phyloP scores from a whole-genome alignment of 2,888 invertebrate genomes.

The Belgica antarctica region DNA sequence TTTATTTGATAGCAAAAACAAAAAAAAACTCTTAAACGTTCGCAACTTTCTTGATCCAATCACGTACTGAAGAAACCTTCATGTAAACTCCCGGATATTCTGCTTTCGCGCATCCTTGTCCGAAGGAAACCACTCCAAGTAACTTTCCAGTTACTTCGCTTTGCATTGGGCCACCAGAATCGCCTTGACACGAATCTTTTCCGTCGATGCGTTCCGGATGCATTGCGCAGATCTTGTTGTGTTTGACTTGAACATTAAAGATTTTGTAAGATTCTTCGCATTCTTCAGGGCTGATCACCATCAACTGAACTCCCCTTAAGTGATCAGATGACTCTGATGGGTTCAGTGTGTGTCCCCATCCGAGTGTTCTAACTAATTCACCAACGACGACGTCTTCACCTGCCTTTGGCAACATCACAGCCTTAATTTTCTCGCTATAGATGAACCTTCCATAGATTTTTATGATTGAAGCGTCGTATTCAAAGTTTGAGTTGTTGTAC shows the following conservation, averaged over 20 bases:
- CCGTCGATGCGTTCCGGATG: neutral
- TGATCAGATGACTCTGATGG: constrained; percentile 12
- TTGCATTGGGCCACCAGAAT: constrained; percentile 21
- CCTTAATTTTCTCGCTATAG: neutral
- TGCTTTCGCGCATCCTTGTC: neutral
- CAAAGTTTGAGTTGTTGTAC: neutral
- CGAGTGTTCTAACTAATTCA: neutral
- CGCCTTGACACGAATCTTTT: constrained; percentile 10
- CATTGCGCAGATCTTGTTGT: neutral
- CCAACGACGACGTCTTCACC: neutral
- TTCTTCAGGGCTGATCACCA: neutral
- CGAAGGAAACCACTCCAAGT: constrained; percentile 18
- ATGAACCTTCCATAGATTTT: constrained; percentile 4
- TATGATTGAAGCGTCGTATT: neutral
- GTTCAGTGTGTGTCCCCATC: neutral
- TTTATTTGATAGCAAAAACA: no score
- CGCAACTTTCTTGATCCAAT: neutral
- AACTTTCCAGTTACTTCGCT: neutral
- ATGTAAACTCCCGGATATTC: constrained; percentile 3
- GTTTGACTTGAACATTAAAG: neutral
- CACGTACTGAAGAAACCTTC: neutral
- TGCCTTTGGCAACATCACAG: neutral
- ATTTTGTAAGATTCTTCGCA: constrained; percentile 11
- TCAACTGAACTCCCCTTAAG: neutral
- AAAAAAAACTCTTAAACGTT: neutral